Conservation (phyloP, 1,140 invertebrate species). For the Argopecten irradians region DNA sequence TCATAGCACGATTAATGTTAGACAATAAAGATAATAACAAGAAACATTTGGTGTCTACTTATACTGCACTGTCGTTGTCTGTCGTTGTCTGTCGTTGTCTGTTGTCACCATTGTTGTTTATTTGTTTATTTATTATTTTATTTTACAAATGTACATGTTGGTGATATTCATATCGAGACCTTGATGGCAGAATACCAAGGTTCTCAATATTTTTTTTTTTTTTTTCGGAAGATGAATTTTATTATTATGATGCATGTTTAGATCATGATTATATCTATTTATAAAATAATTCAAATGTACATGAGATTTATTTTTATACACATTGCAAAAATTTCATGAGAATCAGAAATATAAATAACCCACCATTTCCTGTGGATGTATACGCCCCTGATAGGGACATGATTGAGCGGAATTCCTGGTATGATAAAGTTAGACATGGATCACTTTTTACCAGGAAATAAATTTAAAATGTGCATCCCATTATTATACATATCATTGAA, state of each 20-base stretch:
- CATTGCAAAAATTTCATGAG: neutral
- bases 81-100: neutral
- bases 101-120: slow-evolving; percentile 16
- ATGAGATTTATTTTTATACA: neutral
- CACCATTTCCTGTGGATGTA: neutral
- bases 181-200: neutral
- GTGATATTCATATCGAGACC: neutral
- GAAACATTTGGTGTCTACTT: neutral
- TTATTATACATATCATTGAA: neutral
- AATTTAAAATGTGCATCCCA: neutral
- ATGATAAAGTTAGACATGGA: too few relatives aligned
- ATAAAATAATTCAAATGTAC: neutral
- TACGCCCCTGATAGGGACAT: neutral
- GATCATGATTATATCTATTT: neutral
- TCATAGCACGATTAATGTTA: neutral
- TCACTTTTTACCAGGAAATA: neutral
- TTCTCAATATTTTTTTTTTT: neutral
- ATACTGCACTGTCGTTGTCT: neutral
- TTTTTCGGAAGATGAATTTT: neutral
- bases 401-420: neutral
- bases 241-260: neutral
- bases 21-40: neutral
- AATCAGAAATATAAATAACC: neutral
- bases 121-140: neutral
- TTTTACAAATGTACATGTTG: neutral